Evolutionary conservation across 2,888 invertebrate species (phyloP).

Genomic region (Vandiemenella viatica): DNA sequence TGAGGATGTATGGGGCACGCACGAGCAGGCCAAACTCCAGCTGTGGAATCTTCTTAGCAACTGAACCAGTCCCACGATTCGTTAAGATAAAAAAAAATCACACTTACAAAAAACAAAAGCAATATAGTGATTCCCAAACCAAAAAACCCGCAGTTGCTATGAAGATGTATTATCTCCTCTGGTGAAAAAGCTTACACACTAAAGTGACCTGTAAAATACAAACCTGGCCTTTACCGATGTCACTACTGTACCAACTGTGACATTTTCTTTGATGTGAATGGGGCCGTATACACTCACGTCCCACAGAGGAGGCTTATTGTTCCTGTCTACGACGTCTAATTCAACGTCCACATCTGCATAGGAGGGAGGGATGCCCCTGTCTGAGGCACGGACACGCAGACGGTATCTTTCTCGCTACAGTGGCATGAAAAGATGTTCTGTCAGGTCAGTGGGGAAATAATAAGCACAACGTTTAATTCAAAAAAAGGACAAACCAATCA

Average conservation of each 20-base stretch:
- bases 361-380: slow-evolving; percentile 83
- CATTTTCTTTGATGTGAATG: slow-evolving; percentile 96
- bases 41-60: slow-evolving; percentile 11
- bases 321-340: slow-evolving; percentile 96
- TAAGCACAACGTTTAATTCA: slow-evolving; percentile 15
- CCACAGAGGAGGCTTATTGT: slow-evolving; percentile 96
- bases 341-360: slow-evolving; percentile 93
- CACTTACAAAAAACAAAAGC: too few species aligned
- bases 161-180: background rate
- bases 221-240: slow-evolving; percentile 93
- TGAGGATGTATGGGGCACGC: slow-evolving; percentile 23
- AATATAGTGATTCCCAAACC: background rate
- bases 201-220: slow-evolving; percentile 23
- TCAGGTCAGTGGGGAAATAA: slow-evolving; percentile 17
- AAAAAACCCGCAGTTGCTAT: background rate
- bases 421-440: slow-evolving; percentile 32
- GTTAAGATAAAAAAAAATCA: too few species aligned
- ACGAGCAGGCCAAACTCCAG: slow-evolving; percentile 9
- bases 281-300: slow-evolving; percentile 90
- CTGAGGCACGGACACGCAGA: slow-evolving; percentile 90
- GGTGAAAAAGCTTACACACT: slow-evolving; percentile 13
- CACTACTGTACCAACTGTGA: slow-evolving; percentile 97
- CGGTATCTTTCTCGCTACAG: slow-evolving; percentile 89
- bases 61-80: slow-evolving; percentile 21
- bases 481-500: slow-evolving; percentile 15